Evolutionary conservation across 2,888 invertebrate genomes (phyloP), one percentile per base, ranked within the genome.

Genomic region (Melanostoma mellinum): DNA sequence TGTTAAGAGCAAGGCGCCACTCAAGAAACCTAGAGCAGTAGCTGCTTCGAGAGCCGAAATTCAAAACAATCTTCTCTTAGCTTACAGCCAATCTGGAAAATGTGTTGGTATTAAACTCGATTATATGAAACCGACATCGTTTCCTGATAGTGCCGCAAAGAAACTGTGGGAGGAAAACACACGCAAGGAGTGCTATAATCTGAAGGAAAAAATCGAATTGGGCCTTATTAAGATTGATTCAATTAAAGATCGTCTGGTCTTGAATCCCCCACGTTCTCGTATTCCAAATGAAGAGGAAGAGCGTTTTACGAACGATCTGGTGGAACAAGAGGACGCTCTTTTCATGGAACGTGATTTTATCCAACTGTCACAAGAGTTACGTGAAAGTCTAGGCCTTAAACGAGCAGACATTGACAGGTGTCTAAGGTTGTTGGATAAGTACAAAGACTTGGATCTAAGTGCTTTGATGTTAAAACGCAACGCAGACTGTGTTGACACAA

Each of bases 381-480:
- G 90, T 3, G 89, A 90, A 20, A 89, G 94, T 56, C 60, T 90
- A 67, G 90, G 89, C 0, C 80, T 90, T 36, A 88, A 90, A 3
- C 87, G 89, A 0, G 96, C 96, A 0, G 94, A 96, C 87, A 94
- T 95, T 0, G 94, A 95, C 42, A 91, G 93, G 73, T 96, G 96
- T 85, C 89, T 97, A 42, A 93, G 94, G 65, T 92, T 94, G 2
- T 91, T 97, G 86, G 94, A 95, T 52, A 93, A 94, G 78, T 90
- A 93, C 4, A 90, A 92, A 73, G 89, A 90, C 2, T 86, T 91
- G 8, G 89, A 90, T 56, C 58, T 91, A 5, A 94, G 94, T 81
- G 94, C 95, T 0, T 90, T 96, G 32, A 96, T 96, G 95, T 90
- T 97, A 50, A 93, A 96, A 72, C 97, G 97, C 86, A 96, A 97